phyloP scores from a whole-genome alignment of 30 jellyfish, hydroid and myxozoan species.

The Cassiopea xamachana region DNA sequence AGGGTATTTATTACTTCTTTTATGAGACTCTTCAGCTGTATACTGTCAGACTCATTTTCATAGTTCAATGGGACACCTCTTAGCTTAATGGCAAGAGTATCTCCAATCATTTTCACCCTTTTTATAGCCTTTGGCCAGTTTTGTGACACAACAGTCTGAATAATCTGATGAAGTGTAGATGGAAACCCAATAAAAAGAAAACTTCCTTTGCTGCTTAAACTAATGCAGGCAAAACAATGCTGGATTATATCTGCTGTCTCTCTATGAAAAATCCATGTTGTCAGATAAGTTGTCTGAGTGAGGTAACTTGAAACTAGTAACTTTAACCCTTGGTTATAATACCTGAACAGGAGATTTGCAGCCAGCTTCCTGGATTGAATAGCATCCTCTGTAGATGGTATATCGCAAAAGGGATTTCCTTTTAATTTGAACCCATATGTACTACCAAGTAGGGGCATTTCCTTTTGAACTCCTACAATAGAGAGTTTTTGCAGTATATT shows the following conservation, averaged over 20 bases:
- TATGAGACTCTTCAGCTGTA: slow-evolving; percentile 47
- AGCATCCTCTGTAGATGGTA: slow-evolving; percentile 5
- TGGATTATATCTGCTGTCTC: slow-evolving; percentile 24
- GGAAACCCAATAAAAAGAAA: slow-evolving; percentile 54
- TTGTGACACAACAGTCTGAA: slow-evolving; percentile 13
- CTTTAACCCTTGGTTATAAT: slow-evolving; percentile 49
- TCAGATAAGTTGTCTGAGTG: slow-evolving; percentile 3
- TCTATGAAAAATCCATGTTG: slow-evolving; percentile 69
- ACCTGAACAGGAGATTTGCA: background rate
- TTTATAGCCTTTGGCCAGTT: slow-evolving; percentile 36
- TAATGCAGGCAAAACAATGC: slow-evolving; percentile 31
- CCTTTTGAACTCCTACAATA: slow-evolving; percentile 40
- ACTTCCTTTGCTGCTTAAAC: slow-evolving; percentile 45
- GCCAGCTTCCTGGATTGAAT: slow-evolving; percentile 13
- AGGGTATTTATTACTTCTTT: slow-evolving; percentile 51
- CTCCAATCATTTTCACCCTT: slow-evolving; percentile 5
- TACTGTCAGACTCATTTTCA: slow-evolving; percentile 20
- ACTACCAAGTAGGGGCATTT: slow-evolving; percentile 26
- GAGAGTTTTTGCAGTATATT: background rate
- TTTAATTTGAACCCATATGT: slow-evolving; percentile 48
- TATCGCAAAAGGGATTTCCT: slow-evolving; percentile 44
- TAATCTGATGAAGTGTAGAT: slow-evolving; percentile 5
- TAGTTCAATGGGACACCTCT: slow-evolving; percentile 77
- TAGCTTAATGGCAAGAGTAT: slow-evolving; percentile 40
- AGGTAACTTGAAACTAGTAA: slow-evolving; percentile 52